These are phyloP conservation scores for Hemibagrus wyckioides DNA, from an alignment of 2,113 vertebrate genomes.

Conservation along the genomic window DNA sequence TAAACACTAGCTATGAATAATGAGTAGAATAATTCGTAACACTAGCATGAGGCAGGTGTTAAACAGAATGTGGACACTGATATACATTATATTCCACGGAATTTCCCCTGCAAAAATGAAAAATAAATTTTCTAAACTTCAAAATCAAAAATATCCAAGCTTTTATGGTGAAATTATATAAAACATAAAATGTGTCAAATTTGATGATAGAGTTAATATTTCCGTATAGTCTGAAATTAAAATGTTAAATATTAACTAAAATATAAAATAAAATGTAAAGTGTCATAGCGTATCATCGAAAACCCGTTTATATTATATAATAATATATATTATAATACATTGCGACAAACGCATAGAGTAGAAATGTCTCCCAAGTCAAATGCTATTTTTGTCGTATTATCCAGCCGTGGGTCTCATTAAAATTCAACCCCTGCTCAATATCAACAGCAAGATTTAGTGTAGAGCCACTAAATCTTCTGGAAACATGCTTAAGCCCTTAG, in stretches of 20 bases:
- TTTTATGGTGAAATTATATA: neutral
- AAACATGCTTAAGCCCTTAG: constrained; percentile 7
- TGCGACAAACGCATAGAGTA: neutral
- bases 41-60: neutral
- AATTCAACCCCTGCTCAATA: constrained; percentile 12
- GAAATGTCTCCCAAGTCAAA: neutral
- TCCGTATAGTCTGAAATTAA: neutral
- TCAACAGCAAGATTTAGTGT: constrained; percentile 1
- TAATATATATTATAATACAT: neutral
- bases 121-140: neutral
- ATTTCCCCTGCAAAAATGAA: neutral
- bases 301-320: neutral
- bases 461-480: constrained; percentile 9
- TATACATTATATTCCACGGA: neutral
- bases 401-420: neutral
- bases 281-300: too few species aligned
- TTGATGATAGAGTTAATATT: too few species aligned
- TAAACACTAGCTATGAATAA: neutral
- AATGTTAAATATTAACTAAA: too few species aligned
- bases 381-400: constrained; percentile 5
- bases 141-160: neutral
- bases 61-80: neutral
- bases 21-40: neutral
- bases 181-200: too few species aligned
- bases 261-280: too few species aligned